These are phyloP conservation scores for Hypomecis atomaria DNA, from an alignment of 2,888 invertebrate species.

Conservation along the genomic window DNA sequence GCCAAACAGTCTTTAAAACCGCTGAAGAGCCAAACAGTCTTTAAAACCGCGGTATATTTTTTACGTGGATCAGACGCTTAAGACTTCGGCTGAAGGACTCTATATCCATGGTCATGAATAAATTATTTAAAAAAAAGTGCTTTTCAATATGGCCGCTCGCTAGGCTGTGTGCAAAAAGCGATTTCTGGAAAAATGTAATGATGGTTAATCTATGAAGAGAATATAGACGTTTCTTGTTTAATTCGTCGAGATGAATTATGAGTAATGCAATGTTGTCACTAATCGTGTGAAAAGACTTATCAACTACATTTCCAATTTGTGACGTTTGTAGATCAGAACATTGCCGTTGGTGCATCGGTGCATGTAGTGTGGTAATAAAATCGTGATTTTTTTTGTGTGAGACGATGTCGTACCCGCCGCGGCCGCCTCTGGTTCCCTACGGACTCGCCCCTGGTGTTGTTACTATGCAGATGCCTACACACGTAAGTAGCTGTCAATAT, in stretches of 20 bases:
- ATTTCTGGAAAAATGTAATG: neutral
- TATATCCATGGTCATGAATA: too few species aligned
- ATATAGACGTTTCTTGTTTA: neutral
- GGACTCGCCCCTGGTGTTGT: conserved; percentile 89
- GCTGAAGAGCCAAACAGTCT: too few species aligned
- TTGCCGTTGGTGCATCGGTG: conserved; percentile 45
- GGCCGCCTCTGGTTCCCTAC: conserved; percentile 92
- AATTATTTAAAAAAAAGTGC: too few species aligned
- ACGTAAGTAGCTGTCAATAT: conserved; percentile 83
- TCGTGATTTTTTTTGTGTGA: conserved; percentile 32
- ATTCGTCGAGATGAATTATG: neutral
- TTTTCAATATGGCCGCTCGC: neutral
- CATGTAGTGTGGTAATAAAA: conserved; percentile 37
- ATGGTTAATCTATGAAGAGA: neutral
- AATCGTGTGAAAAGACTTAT: neutral
- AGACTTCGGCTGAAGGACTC: too few species aligned
- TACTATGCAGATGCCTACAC: conserved; percentile 90
- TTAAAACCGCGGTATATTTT: too few species aligned
- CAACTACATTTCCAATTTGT: neutral
- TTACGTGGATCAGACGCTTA: too few species aligned
- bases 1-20: too few species aligned
- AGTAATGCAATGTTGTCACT: neutral
- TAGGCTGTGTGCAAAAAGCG: neutral
- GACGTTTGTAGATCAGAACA: conserved; percentile 39
- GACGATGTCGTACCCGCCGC: conserved; percentile 95